These are phyloP conservation scores for Enteromius treurensis DNA, from an alignment of 2,797 vertebrate species.

Conservation along the genomic window DNA sequence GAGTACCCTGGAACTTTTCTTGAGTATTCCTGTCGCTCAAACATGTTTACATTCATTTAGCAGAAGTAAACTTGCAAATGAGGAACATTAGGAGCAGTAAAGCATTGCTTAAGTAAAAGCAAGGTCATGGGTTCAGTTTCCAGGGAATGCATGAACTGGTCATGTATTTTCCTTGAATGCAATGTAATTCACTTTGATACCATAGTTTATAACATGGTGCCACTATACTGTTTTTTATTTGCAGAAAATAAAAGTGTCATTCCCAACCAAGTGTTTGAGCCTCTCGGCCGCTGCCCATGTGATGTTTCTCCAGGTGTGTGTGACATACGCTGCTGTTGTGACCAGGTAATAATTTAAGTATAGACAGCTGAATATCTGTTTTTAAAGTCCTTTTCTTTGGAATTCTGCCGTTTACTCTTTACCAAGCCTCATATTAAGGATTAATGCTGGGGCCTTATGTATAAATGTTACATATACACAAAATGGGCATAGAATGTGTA, in stretches of 20 bases:
- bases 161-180: background rate
- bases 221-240: constrained; percentile 29
- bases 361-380: background rate
- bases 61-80: background rate
- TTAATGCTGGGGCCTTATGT: background rate
- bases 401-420: background rate
- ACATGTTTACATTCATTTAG: background rate
- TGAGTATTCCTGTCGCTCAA: background rate
- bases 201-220: background rate
- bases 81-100: background rate
- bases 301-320: constrained; percentile 83
- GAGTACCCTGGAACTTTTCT: background rate
- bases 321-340: constrained; percentile 93
- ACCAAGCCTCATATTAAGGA: background rate
- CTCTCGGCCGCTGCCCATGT: constrained; percentile 92
- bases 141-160: background rate
- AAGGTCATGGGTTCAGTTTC: background rate
- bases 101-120: too few species aligned
- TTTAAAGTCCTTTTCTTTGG: background rate
- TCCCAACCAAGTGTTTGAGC: constrained; percentile 88
- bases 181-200: background rate
- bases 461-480: too few species aligned
- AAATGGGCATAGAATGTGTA: too few species aligned
- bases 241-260: constrained; percentile 85
- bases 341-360: constrained; percentile 77